These are phyloP conservation scores for Tetramorium simillimum DNA, from an alignment of 1,140 invertebrate species.

Conservation along the genomic window DNA sequence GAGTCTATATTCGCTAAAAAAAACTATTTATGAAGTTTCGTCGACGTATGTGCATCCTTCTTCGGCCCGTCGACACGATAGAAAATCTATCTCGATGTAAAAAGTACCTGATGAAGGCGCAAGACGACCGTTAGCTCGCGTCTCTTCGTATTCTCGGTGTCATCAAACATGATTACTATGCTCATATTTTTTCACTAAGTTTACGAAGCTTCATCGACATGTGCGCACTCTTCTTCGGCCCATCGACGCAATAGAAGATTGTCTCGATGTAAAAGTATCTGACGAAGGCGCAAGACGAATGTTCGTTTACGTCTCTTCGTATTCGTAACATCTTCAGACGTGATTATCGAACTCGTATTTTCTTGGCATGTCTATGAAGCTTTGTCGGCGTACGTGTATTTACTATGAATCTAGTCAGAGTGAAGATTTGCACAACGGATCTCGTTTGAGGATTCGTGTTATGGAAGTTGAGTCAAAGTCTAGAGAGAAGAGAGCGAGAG, in stretches of 20 bases:
- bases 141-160: conserved; percentile 23
- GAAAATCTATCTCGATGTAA: conserved; percentile 15
- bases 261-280: conserved; percentile 35
- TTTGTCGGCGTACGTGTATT: conserved; percentile 63
- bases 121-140: conserved; percentile 26
- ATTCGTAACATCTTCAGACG: not conserved
- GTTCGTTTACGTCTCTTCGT: not conserved
- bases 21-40: not conserved
- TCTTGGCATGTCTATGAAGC: not conserved
- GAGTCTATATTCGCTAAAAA: not conserved
- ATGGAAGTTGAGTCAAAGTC: conserved; percentile 30
- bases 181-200: conserved; percentile 13
- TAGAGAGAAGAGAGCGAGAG: conserved; percentile 54
- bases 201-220: not conserved
- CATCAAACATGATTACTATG: conserved; percentile 19
- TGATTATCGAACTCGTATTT: not conserved
- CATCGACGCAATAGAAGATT: not conserved
- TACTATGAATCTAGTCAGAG: conserved; percentile 78
- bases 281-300: conserved; percentile 11
- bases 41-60: conserved; percentile 8
- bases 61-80: conserved; percentile 11
- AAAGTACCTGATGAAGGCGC: conserved; percentile 27
- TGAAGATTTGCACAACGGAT: conserved; percentile 57
- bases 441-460: conserved; percentile 45
- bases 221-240: not conserved